Evolutionary conservation across 2,113 vertebrate genomes (phyloP), one percentile per base, ranked within the genome.

Genomic region (Setophaga coronata): DNA sequence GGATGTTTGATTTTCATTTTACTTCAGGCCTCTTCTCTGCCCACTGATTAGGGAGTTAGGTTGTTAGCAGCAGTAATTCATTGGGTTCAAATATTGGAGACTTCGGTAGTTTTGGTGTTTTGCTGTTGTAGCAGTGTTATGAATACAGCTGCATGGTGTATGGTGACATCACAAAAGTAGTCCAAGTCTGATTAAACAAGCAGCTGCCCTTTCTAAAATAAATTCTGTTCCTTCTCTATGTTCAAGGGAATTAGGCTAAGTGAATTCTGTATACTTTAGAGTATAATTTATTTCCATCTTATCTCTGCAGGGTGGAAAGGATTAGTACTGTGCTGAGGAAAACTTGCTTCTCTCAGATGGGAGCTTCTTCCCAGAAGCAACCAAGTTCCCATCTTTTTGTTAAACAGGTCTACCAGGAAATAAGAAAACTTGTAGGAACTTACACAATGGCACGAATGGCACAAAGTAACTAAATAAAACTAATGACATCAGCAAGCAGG

Each of bases 131-230:
- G 45, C 70, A 85, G 16, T 61, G 36, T 87, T 94, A 42, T 24
- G 42, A 73, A 65, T 72, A 91, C 51, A 62, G 21, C 89, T 90
- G 34, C 47, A 25, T 91, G 83, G 82, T 60, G 28, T 87, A 57
- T 90, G 45, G 48, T 94, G 58, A 58, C 58, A 90, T 83, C 54
- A 62, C 47, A 25, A 58, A 92, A 93, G 54, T 83, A 57, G 31
- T 83, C 71, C 71, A 90, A 58, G 34, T 84, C 60, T 87, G 64
- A 74, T 78, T 93, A 83, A 89, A 81, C 62, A 18, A 40, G 45
- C 76, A 82, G 60, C 33, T 77, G 15, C 31, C 58, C 45, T 80
- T 79, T 96, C 84, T 94, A 94, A 85, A 93, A 80, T 87, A 76
- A 91, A 93, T 77, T 91, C n/a, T 72, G 4, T 79, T 84, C 28